Percentiles rank a stretch among this genome's conserved stretches.
Conservation (phyloP, 1,140 invertebrate species). For the Drosophila littoralis region DNA sequence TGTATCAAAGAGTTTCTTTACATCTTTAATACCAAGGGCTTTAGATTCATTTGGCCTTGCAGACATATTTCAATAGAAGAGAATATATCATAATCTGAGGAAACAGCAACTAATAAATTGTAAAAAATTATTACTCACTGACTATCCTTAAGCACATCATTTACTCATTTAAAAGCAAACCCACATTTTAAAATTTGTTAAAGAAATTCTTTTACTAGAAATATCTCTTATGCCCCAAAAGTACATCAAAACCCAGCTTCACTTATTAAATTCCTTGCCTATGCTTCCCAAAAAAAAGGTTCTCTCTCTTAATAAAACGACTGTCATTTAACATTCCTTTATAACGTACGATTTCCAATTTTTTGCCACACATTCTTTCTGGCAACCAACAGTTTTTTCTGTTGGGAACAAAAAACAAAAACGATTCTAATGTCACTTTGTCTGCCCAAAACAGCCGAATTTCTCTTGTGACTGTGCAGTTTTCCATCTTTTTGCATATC, state of each 20-base stretch:
- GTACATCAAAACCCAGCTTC: background rate
- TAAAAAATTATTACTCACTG: no score
- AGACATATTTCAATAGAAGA: no score
- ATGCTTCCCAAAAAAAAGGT: background rate
- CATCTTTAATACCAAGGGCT: background rate
- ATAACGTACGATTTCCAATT: slow-evolving; percentile 1
- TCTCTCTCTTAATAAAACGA: background rate
- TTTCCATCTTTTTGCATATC: background rate
- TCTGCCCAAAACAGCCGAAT: slow-evolving; percentile 8
- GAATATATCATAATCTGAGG: no score
- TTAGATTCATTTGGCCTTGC: no score
- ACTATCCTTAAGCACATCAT: no score
- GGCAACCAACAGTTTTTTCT: slow-evolving; percentile 5
- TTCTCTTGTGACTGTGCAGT: slow-evolving; percentile 21
- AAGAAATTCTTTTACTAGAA: no score
- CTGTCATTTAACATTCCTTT: slow-evolving; percentile 15
- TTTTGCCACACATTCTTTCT: slow-evolving; percentile 1
- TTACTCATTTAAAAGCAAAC: no score
- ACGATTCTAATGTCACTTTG: slow-evolving; percentile 14
- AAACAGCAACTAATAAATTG: no score
- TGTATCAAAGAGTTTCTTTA: no score
- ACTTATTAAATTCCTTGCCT: background rate
- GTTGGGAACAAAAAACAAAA: background rate
- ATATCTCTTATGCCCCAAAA: background rate
- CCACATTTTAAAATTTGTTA: background rate